Evolutionary conservation across 2,888 invertebrate species (phyloP), one percentile per base, ranked within the genome.

Genomic region (Cosmia pyralina): DNA sequence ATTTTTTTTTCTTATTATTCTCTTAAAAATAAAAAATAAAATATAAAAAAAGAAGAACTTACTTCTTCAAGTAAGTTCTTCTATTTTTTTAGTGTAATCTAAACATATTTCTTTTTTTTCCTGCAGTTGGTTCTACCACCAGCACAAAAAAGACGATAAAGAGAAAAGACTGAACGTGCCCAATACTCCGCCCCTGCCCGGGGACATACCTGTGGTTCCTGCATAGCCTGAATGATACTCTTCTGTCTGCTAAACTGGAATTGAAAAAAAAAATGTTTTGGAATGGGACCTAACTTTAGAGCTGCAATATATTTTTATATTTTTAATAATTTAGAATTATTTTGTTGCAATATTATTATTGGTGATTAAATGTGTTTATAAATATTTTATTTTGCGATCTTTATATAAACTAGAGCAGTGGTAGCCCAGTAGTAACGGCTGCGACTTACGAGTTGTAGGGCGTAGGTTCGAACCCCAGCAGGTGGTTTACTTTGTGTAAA

Each of bases 111-210:
- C 11, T 17, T 28, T 71, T 17, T 28, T 71, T 78, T 55, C 46
- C 65, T 91, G 2, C 88, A 95, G 95, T 79, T 95, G 95, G 95
- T 95, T 95, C 80, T 95, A 94, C 86, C 80, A 81, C 15, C 88
- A 93, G 79, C 95, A 95, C 76, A 94, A 89, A 75, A 90, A 91
- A 73, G 95, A 95, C 44, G 82, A 75, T 3, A 92, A 88, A 76
- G 89, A 92, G 67, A 93, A 90, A 73, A 88, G 91, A 81, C 81
- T 93, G 82, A 88, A 91, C 15, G 77, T 88, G 48, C 63, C 81
- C 5, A 82, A 62, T 53, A 75, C 79, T 17, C 82, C 87, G 6
- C 72, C 88, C 0, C 63, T 82, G 2, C 75, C 83, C 4, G 79
- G 65, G 0, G 78, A 83, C 5, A 69, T 77, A 0, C 82, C 85